Evolutionary conservation across 1,140 invertebrate genomes (phyloP).

Genomic region (Microplitis mediator): DNA sequence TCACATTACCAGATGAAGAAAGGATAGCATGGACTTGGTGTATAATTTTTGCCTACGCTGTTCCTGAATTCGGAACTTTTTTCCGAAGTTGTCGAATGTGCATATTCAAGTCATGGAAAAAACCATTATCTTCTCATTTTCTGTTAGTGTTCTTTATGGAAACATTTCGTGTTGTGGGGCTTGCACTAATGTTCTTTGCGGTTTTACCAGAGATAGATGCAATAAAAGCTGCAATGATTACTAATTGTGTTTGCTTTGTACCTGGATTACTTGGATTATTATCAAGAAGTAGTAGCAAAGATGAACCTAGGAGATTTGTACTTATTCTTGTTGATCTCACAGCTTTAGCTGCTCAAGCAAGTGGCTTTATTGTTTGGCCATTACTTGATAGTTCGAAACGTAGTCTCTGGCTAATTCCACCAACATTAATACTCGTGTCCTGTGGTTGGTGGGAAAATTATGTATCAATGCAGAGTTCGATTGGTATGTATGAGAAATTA

Average conservation of each 20-base stretch:
- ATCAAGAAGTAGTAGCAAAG: slow-evolving; percentile 74
- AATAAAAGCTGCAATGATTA: slow-evolving; percentile 90
- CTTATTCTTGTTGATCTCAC: slow-evolving; percentile 83
- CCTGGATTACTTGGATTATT: slow-evolving; percentile 81
- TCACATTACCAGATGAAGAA: slow-evolving; percentile 79
- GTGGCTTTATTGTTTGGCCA: slow-evolving; percentile 90
- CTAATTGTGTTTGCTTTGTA: slow-evolving; percentile 90
- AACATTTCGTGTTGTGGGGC: slow-evolving; percentile 83
- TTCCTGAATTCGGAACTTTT: slow-evolving; percentile 86
- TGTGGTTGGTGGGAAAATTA: slow-evolving; percentile 98
- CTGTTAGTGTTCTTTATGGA: slow-evolving; percentile 80
- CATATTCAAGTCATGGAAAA: slow-evolving; percentile 85
- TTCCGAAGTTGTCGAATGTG: slow-evolving; percentile 86
- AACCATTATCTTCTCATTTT: slow-evolving; percentile 69
- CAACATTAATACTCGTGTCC: slow-evolving; percentile 83
- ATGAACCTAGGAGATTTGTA: slow-evolving; percentile 77
- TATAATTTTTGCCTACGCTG: slow-evolving; percentile 82
- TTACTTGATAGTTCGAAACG: slow-evolving; percentile 72
- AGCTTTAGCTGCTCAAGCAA: slow-evolving; percentile 83
- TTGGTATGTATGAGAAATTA: slow-evolving; percentile 61
- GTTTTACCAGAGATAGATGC: slow-evolving; percentile 91
- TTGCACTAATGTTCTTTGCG: slow-evolving; percentile 83
- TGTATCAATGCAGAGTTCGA: slow-evolving; percentile 80
- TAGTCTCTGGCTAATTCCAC: slow-evolving; percentile 82
- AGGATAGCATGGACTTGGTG: slow-evolving; percentile 93